Conservation (phyloP, 2,797 vertebrate genomes). For the Mormyrus hasselquistii region DNA sequence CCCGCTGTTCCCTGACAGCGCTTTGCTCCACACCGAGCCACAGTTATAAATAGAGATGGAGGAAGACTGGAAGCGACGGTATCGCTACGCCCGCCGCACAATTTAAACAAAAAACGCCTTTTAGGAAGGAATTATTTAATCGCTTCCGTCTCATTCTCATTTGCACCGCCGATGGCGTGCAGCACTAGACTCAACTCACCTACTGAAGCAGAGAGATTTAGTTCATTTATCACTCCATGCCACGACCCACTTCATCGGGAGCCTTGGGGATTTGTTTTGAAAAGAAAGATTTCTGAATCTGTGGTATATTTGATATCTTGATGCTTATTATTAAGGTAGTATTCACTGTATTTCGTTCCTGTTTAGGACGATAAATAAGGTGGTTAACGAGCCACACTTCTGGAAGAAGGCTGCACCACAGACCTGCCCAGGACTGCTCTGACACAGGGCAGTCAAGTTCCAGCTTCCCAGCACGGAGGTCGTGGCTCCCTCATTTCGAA, state of each 20-base stretch:
- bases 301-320: background rate
- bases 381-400: background rate
- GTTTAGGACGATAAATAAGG: background rate
- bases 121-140: conserved; percentile 23
- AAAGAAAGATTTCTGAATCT: background rate
- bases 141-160: conserved; percentile 20
- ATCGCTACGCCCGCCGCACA: conserved; percentile 47
- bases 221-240: background rate
- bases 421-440: background rate
- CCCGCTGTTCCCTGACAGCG: conserved; percentile 50
- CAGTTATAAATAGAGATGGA: conserved; percentile 62
- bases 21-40: conserved; percentile 50
- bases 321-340: background rate
- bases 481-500: background rate
- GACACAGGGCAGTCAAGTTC: background rate
- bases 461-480: background rate
- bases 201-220: background rate
- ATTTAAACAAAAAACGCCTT: background rate
- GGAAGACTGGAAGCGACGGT: conserved; percentile 45
- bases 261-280: background rate
- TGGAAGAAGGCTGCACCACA: background rate
- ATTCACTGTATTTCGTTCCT: background rate
- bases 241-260: background rate
- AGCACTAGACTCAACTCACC: background rate
- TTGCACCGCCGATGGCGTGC: background rate